These are phyloP conservation scores for Schizopygopsis malacanthus DNA, from an alignment of 2,797 vertebrate genomes.

Conservation along the genomic window DNA sequence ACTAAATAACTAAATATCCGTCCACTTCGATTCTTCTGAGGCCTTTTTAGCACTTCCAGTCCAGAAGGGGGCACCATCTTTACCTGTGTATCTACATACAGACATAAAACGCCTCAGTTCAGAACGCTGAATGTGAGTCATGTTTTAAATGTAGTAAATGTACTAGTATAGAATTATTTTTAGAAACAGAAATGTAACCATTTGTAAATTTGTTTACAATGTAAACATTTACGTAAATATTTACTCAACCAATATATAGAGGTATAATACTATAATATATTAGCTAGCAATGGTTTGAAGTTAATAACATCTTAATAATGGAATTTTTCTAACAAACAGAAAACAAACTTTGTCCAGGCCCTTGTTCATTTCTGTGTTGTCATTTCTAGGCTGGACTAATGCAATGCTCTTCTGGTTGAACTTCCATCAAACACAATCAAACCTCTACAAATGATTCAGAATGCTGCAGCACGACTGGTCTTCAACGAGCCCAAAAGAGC, in stretches of 20 bases:
- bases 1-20: slow-evolving; percentile 15
- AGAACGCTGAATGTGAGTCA: background rate
- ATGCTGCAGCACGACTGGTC: too few species aligned
- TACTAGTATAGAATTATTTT: background rate
- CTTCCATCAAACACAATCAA: too few species aligned
- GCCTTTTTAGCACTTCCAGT: slow-evolving; percentile 58
- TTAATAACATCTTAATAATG: too few species aligned
- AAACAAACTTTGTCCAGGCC: too few species aligned
- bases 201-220: too few species aligned
- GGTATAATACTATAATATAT: background rate
- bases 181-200: background rate
- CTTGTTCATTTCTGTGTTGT: too few species aligned
- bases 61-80: slow-evolving; percentile 46
- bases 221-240: too few species aligned
- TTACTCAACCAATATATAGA: background rate
- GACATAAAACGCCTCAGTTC: slow-evolving; percentile 61
- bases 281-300: background rate
- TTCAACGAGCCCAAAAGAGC: too few species aligned
- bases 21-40: slow-evolving; percentile 40
- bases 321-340: too few species aligned
- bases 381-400: too few species aligned
- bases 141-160: background rate
- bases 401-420: too few species aligned
- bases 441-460: too few species aligned
- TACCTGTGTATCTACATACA: slow-evolving; percentile 79